A percentile compares a stretch with the other conserved stretches of the same genome.
Evolutionary conservation across 2,888 invertebrate species (phyloP).

Genomic region (Erpobdella octoculata): DNA sequence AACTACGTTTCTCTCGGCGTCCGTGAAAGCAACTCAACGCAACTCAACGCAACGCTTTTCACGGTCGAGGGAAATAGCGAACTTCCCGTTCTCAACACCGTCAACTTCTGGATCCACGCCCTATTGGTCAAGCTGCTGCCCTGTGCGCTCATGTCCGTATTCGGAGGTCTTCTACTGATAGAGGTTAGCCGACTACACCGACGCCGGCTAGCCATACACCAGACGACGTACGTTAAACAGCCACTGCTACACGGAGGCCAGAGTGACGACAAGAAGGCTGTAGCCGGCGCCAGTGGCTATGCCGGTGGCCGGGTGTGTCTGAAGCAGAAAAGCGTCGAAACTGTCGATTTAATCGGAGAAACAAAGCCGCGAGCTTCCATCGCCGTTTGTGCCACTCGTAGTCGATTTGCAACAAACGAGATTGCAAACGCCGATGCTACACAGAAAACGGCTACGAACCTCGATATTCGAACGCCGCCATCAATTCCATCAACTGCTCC

Average conservation of each 20-base stretch:
- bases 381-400: not conserved
- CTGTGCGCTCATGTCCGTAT: slow-evolving; percentile 72
- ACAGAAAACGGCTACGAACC: not conserved
- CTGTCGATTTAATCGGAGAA: not conserved
- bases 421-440: not conserved
- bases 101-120: slow-evolving; percentile 66
- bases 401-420: not conserved
- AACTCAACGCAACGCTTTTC: not conserved
- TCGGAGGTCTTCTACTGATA: slow-evolving; percentile 49
- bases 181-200: slow-evolving; percentile 32
- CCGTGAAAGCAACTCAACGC: not conserved
- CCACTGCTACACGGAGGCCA: not conserved
- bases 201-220: not conserved
- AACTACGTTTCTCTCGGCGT: slow-evolving; percentile 64
- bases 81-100: not conserved
- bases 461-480: not conserved
- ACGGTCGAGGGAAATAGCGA: not conserved
- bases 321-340: slow-evolving; percentile 3
- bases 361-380: not conserved
- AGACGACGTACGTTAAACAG: not conserved
- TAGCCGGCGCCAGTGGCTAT: not conserved
- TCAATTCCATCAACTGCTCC: not conserved
- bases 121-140: slow-evolving; percentile 84
- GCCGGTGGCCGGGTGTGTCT: not conserved
- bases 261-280: not conserved